Evolutionary conservation across 2,888 invertebrate genomes (phyloP).

Genomic region (Lasioglossum lativentre): DNA sequence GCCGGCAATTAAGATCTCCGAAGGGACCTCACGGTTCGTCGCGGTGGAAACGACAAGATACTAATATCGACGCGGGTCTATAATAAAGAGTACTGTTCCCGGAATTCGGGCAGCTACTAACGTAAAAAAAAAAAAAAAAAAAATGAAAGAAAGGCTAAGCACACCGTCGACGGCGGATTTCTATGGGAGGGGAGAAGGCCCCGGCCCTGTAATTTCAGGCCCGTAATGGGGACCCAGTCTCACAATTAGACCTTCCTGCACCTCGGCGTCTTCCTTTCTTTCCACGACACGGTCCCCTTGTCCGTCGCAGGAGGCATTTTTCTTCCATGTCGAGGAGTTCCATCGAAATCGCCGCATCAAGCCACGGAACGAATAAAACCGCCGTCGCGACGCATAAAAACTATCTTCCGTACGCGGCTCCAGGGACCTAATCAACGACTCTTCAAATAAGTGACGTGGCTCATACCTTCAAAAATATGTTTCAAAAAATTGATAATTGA

Average conservation of each 20-base stretch:
- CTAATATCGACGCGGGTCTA: slow-evolving; percentile 45
- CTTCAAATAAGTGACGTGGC: neutral
- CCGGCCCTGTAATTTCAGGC: slow-evolving; percentile 82
- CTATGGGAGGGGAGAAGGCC: slow-evolving; percentile 63
- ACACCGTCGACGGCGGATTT: slow-evolving; percentile 58
- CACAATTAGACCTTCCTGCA: slow-evolving; percentile 82
- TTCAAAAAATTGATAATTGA: neutral
- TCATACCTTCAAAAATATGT: neutral
- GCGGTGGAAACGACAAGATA: slow-evolving; percentile 70
- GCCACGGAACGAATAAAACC: neutral
- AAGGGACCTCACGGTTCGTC: neutral
- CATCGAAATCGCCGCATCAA: slow-evolving; percentile 26
- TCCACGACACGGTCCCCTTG: slow-evolving; percentile 65
- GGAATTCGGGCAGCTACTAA: slow-evolving; percentile 68
- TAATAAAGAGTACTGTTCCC: slow-evolving; percentile 74
- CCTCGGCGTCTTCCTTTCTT: slow-evolving; percentile 68
- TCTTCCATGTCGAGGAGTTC: slow-evolving; percentile 45
- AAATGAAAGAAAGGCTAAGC: slow-evolving; percentile 36
- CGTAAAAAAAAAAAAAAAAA: slow-evolving; percentile 24
- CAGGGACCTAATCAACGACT: neutral
- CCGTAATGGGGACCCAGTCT: slow-evolving; percentile 79
- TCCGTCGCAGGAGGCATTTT: slow-evolving; percentile 65
- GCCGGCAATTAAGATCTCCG: slow-evolving; percentile 1
- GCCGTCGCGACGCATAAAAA: slow-evolving; percentile 6
- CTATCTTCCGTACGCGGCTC: neutral